These are phyloP conservation scores for Aurelia sp. DNA, from an alignment of 30 jellyfish, hydroid and myxozoan species.

Conservation along the genomic window DNA sequence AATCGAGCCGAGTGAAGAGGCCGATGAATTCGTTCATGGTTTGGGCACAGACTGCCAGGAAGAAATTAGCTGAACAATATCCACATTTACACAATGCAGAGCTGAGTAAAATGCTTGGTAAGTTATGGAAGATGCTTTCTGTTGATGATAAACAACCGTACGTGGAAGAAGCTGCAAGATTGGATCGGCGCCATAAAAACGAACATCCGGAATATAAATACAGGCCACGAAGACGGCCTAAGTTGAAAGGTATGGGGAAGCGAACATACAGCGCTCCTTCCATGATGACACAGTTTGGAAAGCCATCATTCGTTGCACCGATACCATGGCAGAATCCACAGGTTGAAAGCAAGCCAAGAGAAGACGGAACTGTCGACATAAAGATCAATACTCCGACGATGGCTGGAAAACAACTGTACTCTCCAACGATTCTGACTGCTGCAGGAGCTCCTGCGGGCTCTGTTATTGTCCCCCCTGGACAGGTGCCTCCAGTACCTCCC, in stretches of 20 bases:
- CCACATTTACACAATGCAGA: conserved; percentile 98
- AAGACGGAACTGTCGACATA: conserved; percentile 81
- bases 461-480: conserved; percentile 94
- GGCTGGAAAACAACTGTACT: conserved; percentile 47
- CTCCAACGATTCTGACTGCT: conserved; percentile 53
- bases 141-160: conserved; percentile 97
- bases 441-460: conserved; percentile 73
- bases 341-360: conserved; percentile 65
- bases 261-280: conserved; percentile 94
- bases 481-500: conserved; percentile 83
- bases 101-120: conserved; percentile 96
- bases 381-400: conserved; percentile 72
- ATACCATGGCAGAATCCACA: conserved; percentile 77
- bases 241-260: conserved; percentile 81
- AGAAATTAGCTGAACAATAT: conserved; percentile 93
- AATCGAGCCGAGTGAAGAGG: conserved; percentile 95
- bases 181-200: conserved; percentile 95
- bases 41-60: conserved; percentile 99
- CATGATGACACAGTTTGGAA: conserved; percentile 82
- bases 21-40: conserved; percentile 98
- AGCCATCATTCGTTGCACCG: conserved; percentile 82
- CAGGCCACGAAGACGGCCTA: conserved; percentile 98
- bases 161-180: conserved; percentile 96
- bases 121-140: conserved; percentile 95
- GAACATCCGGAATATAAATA: conserved; percentile 98